Conservation (phyloP, 2,797 vertebrate genomes). For the Chaunax sp. region DNA sequence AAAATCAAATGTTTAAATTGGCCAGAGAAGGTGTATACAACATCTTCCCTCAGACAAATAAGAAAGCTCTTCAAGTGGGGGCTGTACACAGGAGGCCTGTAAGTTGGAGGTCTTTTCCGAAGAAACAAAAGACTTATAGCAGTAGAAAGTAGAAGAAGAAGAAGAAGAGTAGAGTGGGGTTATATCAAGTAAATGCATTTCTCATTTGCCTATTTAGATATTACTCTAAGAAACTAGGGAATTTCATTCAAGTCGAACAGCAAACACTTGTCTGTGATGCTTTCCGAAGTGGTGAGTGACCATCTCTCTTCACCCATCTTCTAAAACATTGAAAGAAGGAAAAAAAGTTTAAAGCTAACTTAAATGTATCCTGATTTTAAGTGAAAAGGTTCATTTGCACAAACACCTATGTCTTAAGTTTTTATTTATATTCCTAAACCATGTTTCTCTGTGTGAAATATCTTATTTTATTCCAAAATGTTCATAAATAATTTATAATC, state of each 20-base stretch:
- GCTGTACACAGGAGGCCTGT: slow-evolving; percentile 25
- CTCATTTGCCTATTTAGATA: slow-evolving; percentile 6
- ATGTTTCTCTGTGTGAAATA: not conserved
- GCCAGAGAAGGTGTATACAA: slow-evolving; percentile 64
- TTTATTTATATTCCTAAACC: not conserved
- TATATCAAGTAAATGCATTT: slow-evolving; percentile 10
- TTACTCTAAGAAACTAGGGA: not conserved
- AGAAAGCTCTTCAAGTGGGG: slow-evolving; percentile 54
- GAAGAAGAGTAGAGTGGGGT: slow-evolving; percentile 9
- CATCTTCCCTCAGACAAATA: slow-evolving; percentile 52
- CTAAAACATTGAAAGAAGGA: no score
- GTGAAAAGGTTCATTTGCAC: not conserved
- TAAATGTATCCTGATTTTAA: not conserved
- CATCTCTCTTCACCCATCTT: no score
- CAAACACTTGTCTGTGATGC: not conserved
- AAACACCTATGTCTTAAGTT: not conserved
- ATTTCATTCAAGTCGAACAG: slow-evolving; percentile 1
- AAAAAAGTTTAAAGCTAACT: not conserved
- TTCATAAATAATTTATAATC: no score
- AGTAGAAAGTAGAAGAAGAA: no score
- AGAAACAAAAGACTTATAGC: slow-evolving; percentile 31
- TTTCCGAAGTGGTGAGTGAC: not conserved
- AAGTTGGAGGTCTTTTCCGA: slow-evolving; percentile 41
- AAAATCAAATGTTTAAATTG: slow-evolving; percentile 75
- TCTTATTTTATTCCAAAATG: no score